Evolutionary conservation across 2,888 invertebrate species (phyloP), one percentile per base, ranked within the genome.

Genomic region (Ophion ellenae): DNA sequence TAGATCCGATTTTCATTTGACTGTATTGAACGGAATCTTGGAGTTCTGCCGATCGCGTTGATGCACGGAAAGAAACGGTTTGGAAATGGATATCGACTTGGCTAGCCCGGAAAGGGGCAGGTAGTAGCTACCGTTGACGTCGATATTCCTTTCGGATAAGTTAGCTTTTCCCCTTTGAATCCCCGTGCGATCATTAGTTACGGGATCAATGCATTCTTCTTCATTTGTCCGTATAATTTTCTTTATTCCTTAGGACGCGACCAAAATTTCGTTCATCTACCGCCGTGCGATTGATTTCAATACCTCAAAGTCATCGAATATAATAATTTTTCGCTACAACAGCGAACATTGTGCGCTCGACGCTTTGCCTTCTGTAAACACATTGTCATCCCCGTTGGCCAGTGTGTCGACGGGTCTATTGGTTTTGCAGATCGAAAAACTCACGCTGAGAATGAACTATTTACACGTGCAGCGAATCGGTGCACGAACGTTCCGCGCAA

Each of bases 151-250:
- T 32, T 17, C 32, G 36, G 75, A 9, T 24, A 47, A 17, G 9
- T 47, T 78, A 45, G 45, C 10, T 10, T 69, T 61, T 28, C 61
- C 11, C 53, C 14, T 32, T 47, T 45, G 14, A 28, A 80, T 67
- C 59, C 67, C 64, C 70, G 40, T 45, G 61, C 57, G 59, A 84
- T 79, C 67, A 71, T 77, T 77, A 87, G 86, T 85, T 86, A 84
- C 86, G 85, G 17, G 2, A 17, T 53, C 53, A 14, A 17, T 53
- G 17, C 17, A 53, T 17, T 5, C 11, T 5, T 53, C 0, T 14
- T 47, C 2, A 79, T 82, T 84, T 47, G 36, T 70, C 67, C 57
- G 24, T 47, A 63, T 61, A 5, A 71, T 40, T 71, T 53, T 59
- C 24, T 45, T 32, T 11, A 28, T 47, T 78, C 53, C 59, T 47